phyloP scores from a whole-genome alignment of 1,140 invertebrate genomes.

The Leptinotarsa texana region DNA sequence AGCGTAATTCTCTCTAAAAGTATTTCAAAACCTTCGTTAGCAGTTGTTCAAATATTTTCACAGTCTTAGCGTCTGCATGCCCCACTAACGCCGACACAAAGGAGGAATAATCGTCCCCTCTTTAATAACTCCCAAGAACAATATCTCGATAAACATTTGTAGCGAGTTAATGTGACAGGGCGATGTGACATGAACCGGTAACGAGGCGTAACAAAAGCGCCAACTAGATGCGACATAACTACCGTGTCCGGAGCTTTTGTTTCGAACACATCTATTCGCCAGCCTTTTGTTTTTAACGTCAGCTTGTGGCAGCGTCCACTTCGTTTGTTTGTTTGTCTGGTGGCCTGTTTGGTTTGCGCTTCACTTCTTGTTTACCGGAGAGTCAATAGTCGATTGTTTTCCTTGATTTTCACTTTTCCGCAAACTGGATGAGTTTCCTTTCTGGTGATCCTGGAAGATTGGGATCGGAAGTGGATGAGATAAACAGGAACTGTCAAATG shows the following conservation, averaged over 20 bases:
- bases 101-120: background rate
- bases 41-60: background rate
- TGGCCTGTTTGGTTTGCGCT: constrained; percentile 14
- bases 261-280: constrained; percentile 14
- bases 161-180: constrained; percentile 14
- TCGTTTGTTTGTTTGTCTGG: constrained; percentile 7
- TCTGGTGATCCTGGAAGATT: background rate
- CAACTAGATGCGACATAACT: constrained; percentile 11
- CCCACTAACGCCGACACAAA: background rate
- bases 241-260: constrained; percentile 17
- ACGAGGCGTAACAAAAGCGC: constrained; percentile 19
- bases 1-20: no score
- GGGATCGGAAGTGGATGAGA: background rate
- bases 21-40: background rate
- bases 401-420: background rate
- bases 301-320: constrained; percentile 9
- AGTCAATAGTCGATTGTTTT: constrained; percentile 3
- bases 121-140: constrained; percentile 2
- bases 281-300: constrained; percentile 20
- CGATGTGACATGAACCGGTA: constrained; percentile 17
- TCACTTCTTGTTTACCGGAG: background rate
- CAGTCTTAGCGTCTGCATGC: background rate
- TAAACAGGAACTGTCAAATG: no score
- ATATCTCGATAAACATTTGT: constrained; percentile 18
- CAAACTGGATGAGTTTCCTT: background rate